Evolutionary conservation across 2,888 invertebrate genomes (phyloP), one percentile per base, ranked within the genome.

Genomic region (Brachypterus glaber): DNA sequence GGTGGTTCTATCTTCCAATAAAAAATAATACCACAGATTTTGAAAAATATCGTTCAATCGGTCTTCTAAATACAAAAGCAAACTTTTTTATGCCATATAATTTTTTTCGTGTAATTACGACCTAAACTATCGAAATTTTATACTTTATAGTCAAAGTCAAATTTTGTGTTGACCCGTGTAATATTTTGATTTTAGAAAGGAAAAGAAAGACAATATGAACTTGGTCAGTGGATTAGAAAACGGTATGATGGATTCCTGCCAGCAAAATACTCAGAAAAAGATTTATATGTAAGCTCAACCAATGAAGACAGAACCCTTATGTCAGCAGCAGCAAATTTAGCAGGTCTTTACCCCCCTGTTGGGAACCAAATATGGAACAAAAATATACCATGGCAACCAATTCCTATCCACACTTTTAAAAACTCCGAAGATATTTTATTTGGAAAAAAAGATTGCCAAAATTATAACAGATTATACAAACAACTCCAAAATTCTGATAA

Each of bases 311-410:
- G 27, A 9, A 4, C 4, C 12, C 12, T 9, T 13, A 27, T 27
- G 27, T 27, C 27, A 4, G 27, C 27, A 4, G 4, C 5, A 11
- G 8, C 8, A 5, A 27, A 27, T 11, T 27, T 27, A 11, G 27
- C 27, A 5, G 27, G 27, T 11, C 27, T 27, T 4, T 27, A 27
- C 12, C 27, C 27, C 5, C 27, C 27, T 9, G 4, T 11, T 5
- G 27, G 27, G 8, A 4, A 27, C 5, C 27, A 27, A 27, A 27
- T 27, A 5, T 27, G 27, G 27, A 27, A 27, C 12, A 5, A 27
- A 11, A 11, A 5, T 4, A 5, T 27, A 11, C 5, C 5, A 27
- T 27, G 27, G 27, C 27, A 27, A 27, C 27, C 27, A 9, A 27
- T 27, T 9, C 27, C 27, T 11, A 13, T 27, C 8, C 7, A 11